These are phyloP conservation scores for Magallana ariakensis DNA, from an alignment of 1,140 invertebrate genomes.

Conservation along the genomic window DNA sequence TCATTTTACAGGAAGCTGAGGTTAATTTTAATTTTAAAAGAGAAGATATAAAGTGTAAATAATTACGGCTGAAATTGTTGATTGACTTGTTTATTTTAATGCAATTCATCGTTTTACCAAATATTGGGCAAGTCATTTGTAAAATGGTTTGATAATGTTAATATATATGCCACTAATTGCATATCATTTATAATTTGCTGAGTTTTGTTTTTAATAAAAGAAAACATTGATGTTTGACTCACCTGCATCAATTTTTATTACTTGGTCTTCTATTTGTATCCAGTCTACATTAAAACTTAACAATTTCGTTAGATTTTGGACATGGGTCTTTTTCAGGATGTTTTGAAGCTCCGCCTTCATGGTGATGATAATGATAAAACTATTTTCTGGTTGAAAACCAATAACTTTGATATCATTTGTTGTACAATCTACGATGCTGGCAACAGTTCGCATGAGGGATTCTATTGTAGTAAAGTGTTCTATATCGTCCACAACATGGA, in stretches of 20 bases:
- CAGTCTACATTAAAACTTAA: not conserved
- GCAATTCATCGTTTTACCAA: too few relatives aligned
- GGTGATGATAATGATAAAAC: not conserved
- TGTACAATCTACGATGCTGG: not conserved
- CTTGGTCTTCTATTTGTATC: not conserved
- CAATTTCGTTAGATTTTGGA: not conserved
- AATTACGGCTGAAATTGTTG: too few relatives aligned
- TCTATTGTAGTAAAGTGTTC: not conserved
- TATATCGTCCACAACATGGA: not conserved
- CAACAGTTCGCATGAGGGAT: not conserved
- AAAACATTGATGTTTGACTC: too few relatives aligned
- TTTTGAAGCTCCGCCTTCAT: not conserved
- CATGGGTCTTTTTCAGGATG: not conserved
- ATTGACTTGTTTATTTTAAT: too few relatives aligned
- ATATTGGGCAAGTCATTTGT: too few relatives aligned
- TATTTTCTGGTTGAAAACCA: not conserved
- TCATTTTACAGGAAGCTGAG: too few relatives aligned
- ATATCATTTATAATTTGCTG: too few relatives aligned
- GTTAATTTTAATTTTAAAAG: too few relatives aligned
- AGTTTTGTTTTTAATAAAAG: too few relatives aligned
- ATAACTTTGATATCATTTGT: not conserved
- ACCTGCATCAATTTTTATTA: not conserved
- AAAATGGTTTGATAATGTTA: too few relatives aligned
- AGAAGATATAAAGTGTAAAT: too few relatives aligned
- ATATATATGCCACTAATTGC: too few relatives aligned